Evolutionary conservation across 2,888 invertebrate genomes (phyloP).

Genomic region (Melipona bicolor): DNA sequence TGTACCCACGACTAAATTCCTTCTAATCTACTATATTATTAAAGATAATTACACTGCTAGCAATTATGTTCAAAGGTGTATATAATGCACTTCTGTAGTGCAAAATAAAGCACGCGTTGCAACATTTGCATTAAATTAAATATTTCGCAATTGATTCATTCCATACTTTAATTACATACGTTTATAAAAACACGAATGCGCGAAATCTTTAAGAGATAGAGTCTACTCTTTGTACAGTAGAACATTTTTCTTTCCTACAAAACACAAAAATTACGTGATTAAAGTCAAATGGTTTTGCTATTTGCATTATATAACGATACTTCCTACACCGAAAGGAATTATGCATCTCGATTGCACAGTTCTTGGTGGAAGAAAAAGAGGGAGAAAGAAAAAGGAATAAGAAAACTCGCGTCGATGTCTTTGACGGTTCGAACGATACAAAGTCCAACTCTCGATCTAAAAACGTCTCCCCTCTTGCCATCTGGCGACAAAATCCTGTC

Average conservation of each 20-base stretch:
- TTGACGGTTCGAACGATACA: neutral
- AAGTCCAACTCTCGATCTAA: neutral
- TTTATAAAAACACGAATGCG: neutral
- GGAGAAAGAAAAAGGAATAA: neutral
- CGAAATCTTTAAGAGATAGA: neutral
- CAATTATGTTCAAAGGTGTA: neutral
- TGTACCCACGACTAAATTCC: neutral
- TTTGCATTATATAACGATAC: neutral
- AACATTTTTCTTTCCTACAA: no score
- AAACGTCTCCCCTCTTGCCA: conserved; percentile 43
- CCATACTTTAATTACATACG: neutral
- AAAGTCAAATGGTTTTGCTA: neutral
- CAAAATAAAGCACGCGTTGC: no score
- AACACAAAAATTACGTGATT: neutral
- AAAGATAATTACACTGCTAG: neutral
- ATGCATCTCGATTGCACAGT: no score
- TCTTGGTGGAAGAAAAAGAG: no score
- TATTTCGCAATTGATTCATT: neutral
- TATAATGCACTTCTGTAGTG: no score
- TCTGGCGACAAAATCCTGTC: conserved; percentile 20
- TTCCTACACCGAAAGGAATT: neutral
- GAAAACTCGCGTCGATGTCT: neutral
- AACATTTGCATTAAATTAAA: no score
- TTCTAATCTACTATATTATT: neutral
- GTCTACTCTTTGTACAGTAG: rapidly evolving